phyloP scores from a whole-genome alignment of 1,140 invertebrate species.

The Trichonephila inaurata region DNA sequence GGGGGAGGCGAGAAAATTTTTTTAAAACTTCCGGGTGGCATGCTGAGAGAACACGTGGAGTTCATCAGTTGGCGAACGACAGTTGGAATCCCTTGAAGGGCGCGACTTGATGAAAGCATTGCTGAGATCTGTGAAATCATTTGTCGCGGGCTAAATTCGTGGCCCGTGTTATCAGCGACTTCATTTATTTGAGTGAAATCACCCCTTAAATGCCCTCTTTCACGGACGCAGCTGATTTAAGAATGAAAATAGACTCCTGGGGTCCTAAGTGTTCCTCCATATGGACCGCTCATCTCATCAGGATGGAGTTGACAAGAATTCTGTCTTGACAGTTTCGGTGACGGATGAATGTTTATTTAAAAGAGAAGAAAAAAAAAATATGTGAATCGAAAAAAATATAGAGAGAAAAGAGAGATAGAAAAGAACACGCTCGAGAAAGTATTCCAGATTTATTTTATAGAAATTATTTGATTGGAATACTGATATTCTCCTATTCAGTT shows the following conservation, averaged over 20 bases:
- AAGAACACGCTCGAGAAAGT: too few relatives aligned
- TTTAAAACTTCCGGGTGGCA: constrained; percentile 51
- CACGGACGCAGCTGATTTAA: constrained; percentile 8
- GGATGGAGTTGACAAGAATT: background rate
- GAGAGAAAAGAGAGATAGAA: background rate
- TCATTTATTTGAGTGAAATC: constrained; percentile 50
- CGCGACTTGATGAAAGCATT: constrained; percentile 6
- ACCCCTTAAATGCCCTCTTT: constrained; percentile 26
- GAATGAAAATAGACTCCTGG: constrained; percentile 40
- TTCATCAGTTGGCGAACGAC: constrained; percentile 74
- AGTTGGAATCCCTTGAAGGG: constrained; percentile 63
- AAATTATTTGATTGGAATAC: too few relatives aligned
- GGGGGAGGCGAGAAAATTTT: constrained; percentile 3
- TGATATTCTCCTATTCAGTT: too few relatives aligned
- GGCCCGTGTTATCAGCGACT: constrained; percentile 38
- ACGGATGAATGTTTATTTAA: background rate
- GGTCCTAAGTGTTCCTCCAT: background rate
- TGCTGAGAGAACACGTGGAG: constrained; percentile 73
- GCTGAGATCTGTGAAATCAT: constrained; percentile 70
- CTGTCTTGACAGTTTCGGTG: background rate
- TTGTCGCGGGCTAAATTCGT: constrained; percentile 53
- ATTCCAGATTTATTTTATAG: too few relatives aligned
- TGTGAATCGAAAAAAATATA: background rate
- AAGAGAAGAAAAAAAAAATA: background rate
- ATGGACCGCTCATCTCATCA: constrained; percentile 30